Conservation (phyloP, 2,797 vertebrate genomes). For the Platalea minor region DNA sequence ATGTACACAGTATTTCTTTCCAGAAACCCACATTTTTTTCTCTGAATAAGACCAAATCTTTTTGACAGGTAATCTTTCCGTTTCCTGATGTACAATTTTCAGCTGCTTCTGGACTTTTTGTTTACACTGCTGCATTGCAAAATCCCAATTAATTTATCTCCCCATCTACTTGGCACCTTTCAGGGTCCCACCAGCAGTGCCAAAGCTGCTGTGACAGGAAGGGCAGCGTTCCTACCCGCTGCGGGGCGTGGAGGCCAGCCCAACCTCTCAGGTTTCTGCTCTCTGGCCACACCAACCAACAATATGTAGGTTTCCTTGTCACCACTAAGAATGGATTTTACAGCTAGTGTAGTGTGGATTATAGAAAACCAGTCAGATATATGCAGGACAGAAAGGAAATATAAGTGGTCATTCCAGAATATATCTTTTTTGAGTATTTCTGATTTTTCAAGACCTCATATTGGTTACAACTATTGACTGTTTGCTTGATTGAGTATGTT, state of each 20-base stretch:
- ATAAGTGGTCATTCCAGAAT: background rate
- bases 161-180: background rate
- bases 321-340: background rate
- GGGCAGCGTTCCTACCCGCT: accelerated
- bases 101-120: background rate
- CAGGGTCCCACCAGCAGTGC: background rate
- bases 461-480: background rate
- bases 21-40: background rate
- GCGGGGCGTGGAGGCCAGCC: accelerated
- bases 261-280: background rate
- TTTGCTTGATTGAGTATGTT: background rate
- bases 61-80: background rate
- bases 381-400: background rate
- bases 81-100: background rate
- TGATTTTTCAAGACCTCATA: background rate
- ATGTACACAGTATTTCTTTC: background rate
- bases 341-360: background rate
- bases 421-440: background rate
- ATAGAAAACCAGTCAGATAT: background rate
- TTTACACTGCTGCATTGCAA: background rate
- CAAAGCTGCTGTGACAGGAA: background rate
- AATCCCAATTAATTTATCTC: background rate
- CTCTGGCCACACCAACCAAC: accelerated
- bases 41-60: background rate
- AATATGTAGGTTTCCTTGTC: background rate